Base-by-base conservation (phyloP, 2,113 vertebrate genomes). In the Grantiella picta region DNA sequence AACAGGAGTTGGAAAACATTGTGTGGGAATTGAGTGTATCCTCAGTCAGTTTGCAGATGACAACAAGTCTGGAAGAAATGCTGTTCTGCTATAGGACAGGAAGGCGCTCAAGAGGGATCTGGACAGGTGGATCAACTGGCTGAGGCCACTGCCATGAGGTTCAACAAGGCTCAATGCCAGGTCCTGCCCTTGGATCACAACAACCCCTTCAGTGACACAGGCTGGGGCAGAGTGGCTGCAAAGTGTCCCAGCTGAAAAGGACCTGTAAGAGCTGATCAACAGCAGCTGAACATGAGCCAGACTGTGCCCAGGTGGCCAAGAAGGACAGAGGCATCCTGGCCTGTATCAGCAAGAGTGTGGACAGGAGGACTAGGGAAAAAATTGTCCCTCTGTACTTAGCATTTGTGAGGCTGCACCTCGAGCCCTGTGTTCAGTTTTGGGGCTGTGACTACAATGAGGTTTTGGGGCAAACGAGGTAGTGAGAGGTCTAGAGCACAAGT, bases 381-480 rank as follows among this genome's bases (percentile, higher is more conserved):
- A 25, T 3, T 53, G 6, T 61, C 9, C 38, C n/a, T 15, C 20
- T 35, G n/a, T 19, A 35, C 11, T 54, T 10, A 9, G 9, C 11
- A 65, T 33, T 52, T 0, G 0, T 65, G 50, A 50, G 22, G 36
- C 50, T 49, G 36, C 35, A 66, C 36, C 45, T 68, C 0, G 0
- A 82, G 12, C 18, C 15, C 13, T 25, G 24, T 53, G 21, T 7
- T 23, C 45, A 40, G 9, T 10, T 53, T 29, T 66, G 38, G 14
- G 20, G 11, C 28, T 0, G 0, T 45, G 60, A 38, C 15, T 60
- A 21, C 16, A 18, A 4, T 22, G 69, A 53, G 28, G 20, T 15
- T 5, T 3, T 60, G 29, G 45, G n/a, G 12, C 3, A 38, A 15
- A 4, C 14, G 23, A 82, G 24, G 7, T 60, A 23, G 9, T 60